Conservation (phyloP, 2,113 vertebrate genomes). For the Hyperoodon ampullatus region DNA sequence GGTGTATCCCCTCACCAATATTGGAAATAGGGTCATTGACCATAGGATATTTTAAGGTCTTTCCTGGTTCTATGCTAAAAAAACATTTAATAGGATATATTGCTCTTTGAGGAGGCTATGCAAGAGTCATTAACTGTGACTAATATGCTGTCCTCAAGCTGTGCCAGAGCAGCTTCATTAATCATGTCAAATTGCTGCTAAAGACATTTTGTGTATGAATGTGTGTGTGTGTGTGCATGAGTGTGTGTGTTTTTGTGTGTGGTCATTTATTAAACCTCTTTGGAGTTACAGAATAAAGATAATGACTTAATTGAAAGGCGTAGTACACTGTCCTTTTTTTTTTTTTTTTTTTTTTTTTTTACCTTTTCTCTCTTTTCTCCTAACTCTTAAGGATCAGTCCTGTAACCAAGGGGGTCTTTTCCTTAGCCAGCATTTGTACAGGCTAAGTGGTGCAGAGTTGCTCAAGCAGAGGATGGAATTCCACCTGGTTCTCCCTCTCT, state of each 20-base stretch:
- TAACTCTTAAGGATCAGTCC: neutral
- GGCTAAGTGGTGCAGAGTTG: neutral
- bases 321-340: neutral
- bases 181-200: constrained; percentile 39
- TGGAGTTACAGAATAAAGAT: constrained; percentile 47
- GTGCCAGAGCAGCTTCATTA: constrained; percentile 47
- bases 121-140: constrained; percentile 73
- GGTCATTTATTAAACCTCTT: constrained; percentile 58
- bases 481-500: constrained; percentile 46
- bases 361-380: neutral
- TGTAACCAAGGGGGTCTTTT: constrained; percentile 28
- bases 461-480: constrained; percentile 18
- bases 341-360: neutral
- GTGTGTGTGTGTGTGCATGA: neutral
- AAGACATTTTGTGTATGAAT: neutral
- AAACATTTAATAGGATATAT: constrained; percentile 64
- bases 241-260: neutral
- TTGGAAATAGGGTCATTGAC: constrained; percentile 40
- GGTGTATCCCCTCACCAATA: neutral
- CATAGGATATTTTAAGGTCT: neutral
- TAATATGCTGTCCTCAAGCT: constrained; percentile 70
- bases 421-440: constrained; percentile 27
- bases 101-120: constrained; percentile 36
- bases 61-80: constrained; percentile 26
- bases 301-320: constrained; percentile 43